A percentile compares a stretch with the other conserved stretches of the same genome.
Evolutionary conservation across 1,140 invertebrate genomes (phyloP).

Genomic region (Anadara kagoshimensis): DNA sequence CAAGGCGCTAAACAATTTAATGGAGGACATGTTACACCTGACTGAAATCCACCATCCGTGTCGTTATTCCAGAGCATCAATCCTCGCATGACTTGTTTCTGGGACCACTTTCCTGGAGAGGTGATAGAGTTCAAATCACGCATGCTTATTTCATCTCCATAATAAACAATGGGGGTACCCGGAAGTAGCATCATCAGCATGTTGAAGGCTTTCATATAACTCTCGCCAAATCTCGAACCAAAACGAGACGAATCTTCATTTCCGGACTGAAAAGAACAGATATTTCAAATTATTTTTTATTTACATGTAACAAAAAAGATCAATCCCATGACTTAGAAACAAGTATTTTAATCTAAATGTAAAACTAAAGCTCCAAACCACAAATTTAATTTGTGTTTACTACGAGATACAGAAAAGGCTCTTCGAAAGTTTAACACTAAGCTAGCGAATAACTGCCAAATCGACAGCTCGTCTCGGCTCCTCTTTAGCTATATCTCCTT

Average conservation of each 20-base stretch:
- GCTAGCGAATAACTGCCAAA: no score
- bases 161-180: conserved; percentile 58
- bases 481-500: no score
- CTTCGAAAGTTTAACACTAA: no score
- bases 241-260: conserved; percentile 44
- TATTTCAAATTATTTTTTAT: no score
- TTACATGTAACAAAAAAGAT: no score
- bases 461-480: no score
- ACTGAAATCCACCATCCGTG: conserved; percentile 60
- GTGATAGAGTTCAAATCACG: conserved; percentile 4
- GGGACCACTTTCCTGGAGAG: conserved; percentile 3
- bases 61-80: conserved; percentile 85
- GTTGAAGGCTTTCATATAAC: conserved; percentile 39
- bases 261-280: conserved; percentile 51
- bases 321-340: no score
- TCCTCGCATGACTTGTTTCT: conserved; percentile 74
- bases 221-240: conserved; percentile 40
- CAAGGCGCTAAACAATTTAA: conserved; percentile 77
- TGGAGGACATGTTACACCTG: conserved; percentile 75
- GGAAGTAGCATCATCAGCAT: conserved; percentile 56
- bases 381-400: no score
- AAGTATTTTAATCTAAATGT: background rate
- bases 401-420: no score
- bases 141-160: conserved; percentile 65
- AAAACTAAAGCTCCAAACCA: no score